phyloP scores from a whole-genome alignment of 2,888 invertebrate species.

The Drosophila quinaria region DNA sequence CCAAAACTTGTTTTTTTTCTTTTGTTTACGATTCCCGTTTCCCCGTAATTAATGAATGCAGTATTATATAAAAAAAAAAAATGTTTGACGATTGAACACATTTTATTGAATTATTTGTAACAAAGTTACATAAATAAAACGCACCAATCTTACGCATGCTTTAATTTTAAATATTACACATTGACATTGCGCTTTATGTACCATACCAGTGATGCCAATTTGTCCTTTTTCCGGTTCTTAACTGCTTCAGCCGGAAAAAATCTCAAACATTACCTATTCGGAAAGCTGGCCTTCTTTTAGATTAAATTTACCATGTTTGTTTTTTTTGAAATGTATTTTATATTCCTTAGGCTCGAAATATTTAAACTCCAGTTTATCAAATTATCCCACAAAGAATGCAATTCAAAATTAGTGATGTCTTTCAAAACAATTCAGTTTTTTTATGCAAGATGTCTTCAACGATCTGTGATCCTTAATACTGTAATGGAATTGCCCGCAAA shows the following conservation, averaged over 20 bases:
- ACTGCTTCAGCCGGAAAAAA: too few species aligned
- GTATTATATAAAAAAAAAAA: not conserved
- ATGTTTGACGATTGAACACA: not conserved
- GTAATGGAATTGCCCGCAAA: not conserved
- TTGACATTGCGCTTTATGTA: not conserved
- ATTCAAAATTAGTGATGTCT: not conserved
- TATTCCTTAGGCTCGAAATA: not conserved
- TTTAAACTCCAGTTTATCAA: not conserved
- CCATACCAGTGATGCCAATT: not conserved
- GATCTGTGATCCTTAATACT: not conserved
- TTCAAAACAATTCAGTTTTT: not conserved
- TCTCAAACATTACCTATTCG: too few species aligned
- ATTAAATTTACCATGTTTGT: too few species aligned
- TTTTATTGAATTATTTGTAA: not conserved
- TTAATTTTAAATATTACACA: not conserved
- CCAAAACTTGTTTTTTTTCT: slow-evolving; percentile 12
- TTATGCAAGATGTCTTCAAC: too few species aligned
- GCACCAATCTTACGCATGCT: not conserved
- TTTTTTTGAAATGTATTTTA: too few species aligned
- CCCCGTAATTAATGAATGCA: slow-evolving; percentile 6
- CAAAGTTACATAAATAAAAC: not conserved
- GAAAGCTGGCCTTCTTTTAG: too few species aligned
- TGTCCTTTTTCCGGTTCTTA: too few species aligned
- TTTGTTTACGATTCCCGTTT: slow-evolving; percentile 13
- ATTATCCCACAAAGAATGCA: slow-evolving; percentile 18